Conservation (phyloP, 2,888 invertebrate species). For the Drosophila ochracea region DNA sequence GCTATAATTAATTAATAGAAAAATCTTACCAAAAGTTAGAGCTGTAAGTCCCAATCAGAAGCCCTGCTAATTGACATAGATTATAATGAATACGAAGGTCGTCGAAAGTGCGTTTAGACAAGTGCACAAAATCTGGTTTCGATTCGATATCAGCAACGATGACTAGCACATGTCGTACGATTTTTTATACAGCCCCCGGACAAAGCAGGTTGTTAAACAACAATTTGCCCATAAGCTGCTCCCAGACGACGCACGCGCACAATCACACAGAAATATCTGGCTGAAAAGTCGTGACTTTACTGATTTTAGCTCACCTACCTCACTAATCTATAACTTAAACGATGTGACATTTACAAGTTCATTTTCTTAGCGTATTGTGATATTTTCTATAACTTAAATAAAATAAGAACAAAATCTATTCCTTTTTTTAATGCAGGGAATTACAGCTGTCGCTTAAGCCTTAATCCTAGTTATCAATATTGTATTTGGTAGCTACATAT, state of each 20-base stretch:
- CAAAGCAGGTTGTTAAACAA: slow-evolving; percentile 42
- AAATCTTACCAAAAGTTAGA: slow-evolving; percentile 13
- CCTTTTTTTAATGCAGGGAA: neutral
- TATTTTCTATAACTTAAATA: neutral
- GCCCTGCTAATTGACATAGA: slow-evolving; percentile 26
- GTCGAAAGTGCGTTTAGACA: slow-evolving; percentile 11
- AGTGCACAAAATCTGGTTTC: slow-evolving; percentile 24
- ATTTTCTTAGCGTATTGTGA: neutral
- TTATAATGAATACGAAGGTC: slow-evolving; percentile 30
- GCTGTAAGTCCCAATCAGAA: slow-evolving; percentile 10
- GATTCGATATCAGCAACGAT: slow-evolving; percentile 17
- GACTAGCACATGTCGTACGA: slow-evolving; percentile 46
- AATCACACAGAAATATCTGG: neutral
- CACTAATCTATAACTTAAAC: neutral
- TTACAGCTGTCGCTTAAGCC: neutral
- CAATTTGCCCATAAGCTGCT: slow-evolving; percentile 20
- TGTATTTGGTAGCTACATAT: slow-evolving; percentile 10
- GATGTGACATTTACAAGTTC: neutral
- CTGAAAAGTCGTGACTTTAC: neutral
- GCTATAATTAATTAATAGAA: slow-evolving; percentile 31
- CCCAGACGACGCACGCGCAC: slow-evolving; percentile 17
- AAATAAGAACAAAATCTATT: neutral
- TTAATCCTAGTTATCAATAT: neutral
- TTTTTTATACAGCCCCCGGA: slow-evolving; percentile 25
- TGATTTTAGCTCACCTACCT: slow-evolving; percentile 8